Evolutionary conservation across 1,140 invertebrate species (phyloP), one percentile per base, ranked within the genome.

Genomic region (Bicyclus anynana): DNA sequence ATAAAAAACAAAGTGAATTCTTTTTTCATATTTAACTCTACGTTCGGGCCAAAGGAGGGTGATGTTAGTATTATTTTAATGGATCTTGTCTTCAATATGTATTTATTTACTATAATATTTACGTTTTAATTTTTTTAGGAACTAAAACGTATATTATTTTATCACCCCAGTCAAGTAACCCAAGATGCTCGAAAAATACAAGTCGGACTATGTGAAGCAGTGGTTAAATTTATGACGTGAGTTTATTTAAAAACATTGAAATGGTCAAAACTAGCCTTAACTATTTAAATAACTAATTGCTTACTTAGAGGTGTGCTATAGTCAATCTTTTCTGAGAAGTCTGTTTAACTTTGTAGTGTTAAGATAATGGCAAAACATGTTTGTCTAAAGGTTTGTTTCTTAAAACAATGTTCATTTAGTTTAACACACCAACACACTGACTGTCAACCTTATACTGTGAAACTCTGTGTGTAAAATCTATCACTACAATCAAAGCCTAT

Each of bases 201-300:
- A 89, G 93, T 98, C 69, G 97, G 97, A 4, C 89, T 98, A 3
- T 95, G 95, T 86, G 96, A 98, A 91, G 97, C 96, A 23, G 95
- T 98, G 53, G 94, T 97, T 40, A 94, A 96, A 85, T 98, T 98
- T 90, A 94, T 96, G 71, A 92, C 94, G 97, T 98, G 93, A 91
- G 92, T 61, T 13, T 47, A 10, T 9, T 14, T 20, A 44, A 7
- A 2, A 44, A 35, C 17, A n/a, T 37, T 46, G n/a, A 18, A 47
- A 18, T 10, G n/a, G n/a, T n/a, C n/a, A n/a, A n/a, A n/a, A n/a
- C n/a, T n/a, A n/a, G n/a, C n/a, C n/a, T n/a, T n/a, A n/a, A n/a
- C n/a, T n/a, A n/a, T n/a, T n/a, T n/a, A n/a, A n/a, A n/a, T n/a
- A n/a, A n/a, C n/a, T n/a, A n/a, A n/a, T n/a, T n/a, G n/a, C n/a